These are phyloP conservation scores for Corythornis leucogaster DNA, from an alignment of 2,797 vertebrate genomes.

Conservation along the genomic window DNA sequence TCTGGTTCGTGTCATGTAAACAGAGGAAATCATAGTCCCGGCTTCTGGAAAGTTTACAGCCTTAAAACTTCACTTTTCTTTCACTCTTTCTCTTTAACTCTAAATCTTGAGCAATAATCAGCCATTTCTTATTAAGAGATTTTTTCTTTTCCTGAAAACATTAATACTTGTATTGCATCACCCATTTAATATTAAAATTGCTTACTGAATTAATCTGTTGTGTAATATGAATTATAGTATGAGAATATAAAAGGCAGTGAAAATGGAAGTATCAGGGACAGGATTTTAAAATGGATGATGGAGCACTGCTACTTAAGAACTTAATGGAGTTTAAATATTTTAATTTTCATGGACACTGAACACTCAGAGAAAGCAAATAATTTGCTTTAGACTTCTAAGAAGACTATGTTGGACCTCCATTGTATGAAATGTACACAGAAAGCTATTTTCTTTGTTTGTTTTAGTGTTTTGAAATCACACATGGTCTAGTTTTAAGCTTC, in stretches of 20 bases:
- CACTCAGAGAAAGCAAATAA: accelerated
- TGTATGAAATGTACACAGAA: accelerated
- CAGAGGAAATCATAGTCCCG: not conserved
- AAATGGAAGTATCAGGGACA: not conserved
- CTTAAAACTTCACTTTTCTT: not conserved
- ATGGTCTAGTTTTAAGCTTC: not conserved
- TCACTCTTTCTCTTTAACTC: not conserved
- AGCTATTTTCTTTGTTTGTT: not conserved
- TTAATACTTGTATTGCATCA: not conserved
- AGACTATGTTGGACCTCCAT: accelerated
- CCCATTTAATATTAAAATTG: not conserved
- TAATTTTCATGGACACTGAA: not conserved
- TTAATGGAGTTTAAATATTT: not conserved
- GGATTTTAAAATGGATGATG: not conserved
- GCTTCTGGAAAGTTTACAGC: not conserved
- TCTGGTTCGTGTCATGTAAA: not conserved
- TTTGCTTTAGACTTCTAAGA: not conserved
- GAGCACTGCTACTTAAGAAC: not conserved
- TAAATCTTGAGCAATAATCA: not conserved
- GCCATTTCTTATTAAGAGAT: not conserved
- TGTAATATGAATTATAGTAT: not conserved
- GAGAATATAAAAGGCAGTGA: not conserved
- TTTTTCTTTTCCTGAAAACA: not conserved
- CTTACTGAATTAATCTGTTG: not conserved
- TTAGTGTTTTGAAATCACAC: not conserved